Conservation (phyloP, 2,797 vertebrate genomes). For the Meda fulgida region DNA sequence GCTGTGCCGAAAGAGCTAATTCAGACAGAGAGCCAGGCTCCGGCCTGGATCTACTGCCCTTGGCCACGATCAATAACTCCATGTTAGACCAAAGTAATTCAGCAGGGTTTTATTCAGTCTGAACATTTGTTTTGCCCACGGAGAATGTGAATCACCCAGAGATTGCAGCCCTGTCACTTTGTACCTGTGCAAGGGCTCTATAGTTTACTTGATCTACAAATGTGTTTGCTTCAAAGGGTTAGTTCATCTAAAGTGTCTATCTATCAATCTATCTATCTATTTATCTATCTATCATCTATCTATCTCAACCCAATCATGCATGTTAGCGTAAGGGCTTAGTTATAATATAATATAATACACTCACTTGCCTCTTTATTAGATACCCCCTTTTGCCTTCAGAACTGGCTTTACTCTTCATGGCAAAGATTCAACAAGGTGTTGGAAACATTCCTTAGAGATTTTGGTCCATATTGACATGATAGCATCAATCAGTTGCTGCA, state of each 20-base stretch:
- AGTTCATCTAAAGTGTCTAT: background rate
- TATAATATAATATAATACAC: too few species aligned
- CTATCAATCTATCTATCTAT: too few species aligned
- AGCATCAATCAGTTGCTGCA: background rate
- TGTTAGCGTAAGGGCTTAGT: too few species aligned
- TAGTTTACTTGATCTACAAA: background rate
- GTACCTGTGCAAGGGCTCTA: background rate
- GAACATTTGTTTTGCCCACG: constrained; percentile 34
- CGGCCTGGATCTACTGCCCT: constrained; percentile 34
- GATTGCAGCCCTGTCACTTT: background rate
- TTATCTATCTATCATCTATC: too few species aligned
- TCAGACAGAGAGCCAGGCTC: constrained; percentile 43
- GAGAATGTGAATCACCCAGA: constrained; percentile 17
- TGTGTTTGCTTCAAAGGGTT: constrained; percentile 1
- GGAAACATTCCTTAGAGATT: background rate
- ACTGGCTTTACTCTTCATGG: background rate
- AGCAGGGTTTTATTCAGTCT: constrained; percentile 47
- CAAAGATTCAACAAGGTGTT: background rate
- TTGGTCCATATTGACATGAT: background rate
- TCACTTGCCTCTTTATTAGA: too few species aligned
- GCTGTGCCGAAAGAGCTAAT: constrained; percentile 37
- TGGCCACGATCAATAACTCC: constrained; percentile 50
- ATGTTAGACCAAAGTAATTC: constrained; percentile 42
- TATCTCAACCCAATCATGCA: too few species aligned
- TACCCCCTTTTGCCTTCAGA: background rate